Evolutionary conservation across 2,797 vertebrate genomes (phyloP), one percentile per base, ranked within the genome.

Genomic region (Peromyscus melanophrys): DNA sequence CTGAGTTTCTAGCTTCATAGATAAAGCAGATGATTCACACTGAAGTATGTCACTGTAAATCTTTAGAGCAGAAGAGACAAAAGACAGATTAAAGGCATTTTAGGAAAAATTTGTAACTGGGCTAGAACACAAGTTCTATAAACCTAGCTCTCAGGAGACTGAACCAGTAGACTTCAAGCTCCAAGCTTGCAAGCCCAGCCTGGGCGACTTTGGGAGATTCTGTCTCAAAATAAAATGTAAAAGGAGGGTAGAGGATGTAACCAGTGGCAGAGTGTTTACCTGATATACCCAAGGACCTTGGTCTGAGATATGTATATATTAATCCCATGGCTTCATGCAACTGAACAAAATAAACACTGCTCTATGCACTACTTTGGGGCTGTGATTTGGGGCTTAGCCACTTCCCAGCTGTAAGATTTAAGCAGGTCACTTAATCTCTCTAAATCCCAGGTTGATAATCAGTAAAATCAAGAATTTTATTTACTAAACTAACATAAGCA

Each of bases 381-480:
- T 34, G 5, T 2, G 37, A 73, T 49, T 91, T 49, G 84, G 76
- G 55, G 71, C 77, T 94, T 94, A 77, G 83, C 61, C n/a, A 71
- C 92, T 95, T 95, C 82, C 37, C 93, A 73, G 59, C 31, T 55
- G 27, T 63, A 81, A 52, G 34, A 65, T 63, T 90, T 90, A 63
- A 92, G 55, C 76, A 75, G 81, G 69, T 90, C 75, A 89, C 37
- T 89, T 94, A 75, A 86, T 86, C 46, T 86, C 67, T 67, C 29
- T 63, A 95, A 92, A 90, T 29, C 65, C 92, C 85, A 94, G 61
- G 29, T 55, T 92, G 76, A 93, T 84, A 90, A 61, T 52, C n/a
- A 76, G 63, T 90, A 80, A 93, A 95, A 90, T 25, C n/a, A 31
- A 19, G 67, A 81, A 61, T 76, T 88, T 49, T 90, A 92, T 92